Evolutionary conservation across 2,113 vertebrate species (phyloP).

Genomic region (Brienomyrus longianalis): DNA sequence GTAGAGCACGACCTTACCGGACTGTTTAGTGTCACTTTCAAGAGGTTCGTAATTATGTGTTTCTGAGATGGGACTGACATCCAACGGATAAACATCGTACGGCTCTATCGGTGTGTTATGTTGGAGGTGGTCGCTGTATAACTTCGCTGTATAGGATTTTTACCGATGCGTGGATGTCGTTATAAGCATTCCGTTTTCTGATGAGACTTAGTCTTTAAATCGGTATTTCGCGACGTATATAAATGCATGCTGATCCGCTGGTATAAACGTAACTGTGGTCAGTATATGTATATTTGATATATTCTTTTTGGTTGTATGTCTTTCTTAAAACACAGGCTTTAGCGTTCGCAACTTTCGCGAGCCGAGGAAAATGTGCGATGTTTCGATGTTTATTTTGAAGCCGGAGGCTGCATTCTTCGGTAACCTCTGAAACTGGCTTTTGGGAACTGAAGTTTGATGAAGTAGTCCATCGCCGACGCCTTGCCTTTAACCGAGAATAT

Average conservation of each 20-base stretch:
- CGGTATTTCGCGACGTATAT: not conserved
- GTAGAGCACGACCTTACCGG: conserved; percentile 35
- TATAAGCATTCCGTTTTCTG: conserved; percentile 10
- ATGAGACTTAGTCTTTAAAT: not conserved
- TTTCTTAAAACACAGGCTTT: not conserved
- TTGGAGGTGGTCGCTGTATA: conserved; percentile 18
- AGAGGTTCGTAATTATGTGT: conserved; percentile 47
- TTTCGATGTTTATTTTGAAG: not conserved
- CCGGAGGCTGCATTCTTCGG: not conserved
- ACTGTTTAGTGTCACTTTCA: conserved; percentile 60
- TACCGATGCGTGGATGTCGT: conserved; percentile 19
- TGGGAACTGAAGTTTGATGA: not conserved
- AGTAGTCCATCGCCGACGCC: not conserved
- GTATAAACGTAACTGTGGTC: not conserved
- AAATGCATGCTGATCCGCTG: not conserved
- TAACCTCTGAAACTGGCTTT: not conserved
- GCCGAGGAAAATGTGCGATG: not conserved
- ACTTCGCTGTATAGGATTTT: not conserved
- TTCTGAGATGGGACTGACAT: conserved; percentile 39
- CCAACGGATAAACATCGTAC: conserved; percentile 37
- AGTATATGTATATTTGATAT: not conserved
- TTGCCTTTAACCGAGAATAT: not conserved
- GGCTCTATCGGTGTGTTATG: conserved; percentile 20
- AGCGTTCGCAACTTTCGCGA: not conserved
- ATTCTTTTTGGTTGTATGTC: not conserved